Base-by-base conservation (phyloP, 2,797 vertebrate species). In the Dromococcyx pavoninus region DNA sequence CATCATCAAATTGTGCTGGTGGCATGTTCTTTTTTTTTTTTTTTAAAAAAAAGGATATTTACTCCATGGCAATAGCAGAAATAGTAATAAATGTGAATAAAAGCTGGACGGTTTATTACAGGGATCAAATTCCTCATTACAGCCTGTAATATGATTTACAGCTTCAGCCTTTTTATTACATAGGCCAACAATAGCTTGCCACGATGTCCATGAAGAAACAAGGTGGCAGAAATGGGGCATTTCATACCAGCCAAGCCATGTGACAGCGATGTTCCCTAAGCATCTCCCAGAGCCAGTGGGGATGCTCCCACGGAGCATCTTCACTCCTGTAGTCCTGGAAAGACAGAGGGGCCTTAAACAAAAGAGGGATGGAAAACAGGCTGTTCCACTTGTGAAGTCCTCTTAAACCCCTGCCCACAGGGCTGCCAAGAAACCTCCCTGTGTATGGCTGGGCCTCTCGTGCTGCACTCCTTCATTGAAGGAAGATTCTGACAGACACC, bases 71-170 rank as follows among this genome's bases (percentile, higher is more conserved):
- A 92, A 84, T 73, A 84, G 48, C 57, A 86, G 50, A 87, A 90
- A 72, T 70, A 78, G 53, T 43, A 86, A 88, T 61, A 90, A 82
- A 95, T 30, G 41, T 64, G 70, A 91, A 79, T 65, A 85, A 50
- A 94, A 91, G 46, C 64, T 33, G 43, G 46, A 75, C 19, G 25
- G 62, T 57, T 88, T 78, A 53, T 84, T 76, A 74, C 32, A 76
- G 39, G 32, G 76, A 80, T 89, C 89, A 72, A 70, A 88, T 91
- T 90, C 73, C 56, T 90, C 60, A 62, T 79, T 61, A 81, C 51
- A 88, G 41, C n/a, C 70, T 64, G 33, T 60, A 70, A 79, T 70
- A 78, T 10, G 27, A 76, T 75, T 96, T 94, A 81, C 33, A 88
- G 5, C 67, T 76, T 83, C 62, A 92, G 67, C 37, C 51, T 90